These are phyloP conservation scores for Lithophane socia DNA, from an alignment of 2,888 invertebrate species.

Conservation along the genomic window DNA sequence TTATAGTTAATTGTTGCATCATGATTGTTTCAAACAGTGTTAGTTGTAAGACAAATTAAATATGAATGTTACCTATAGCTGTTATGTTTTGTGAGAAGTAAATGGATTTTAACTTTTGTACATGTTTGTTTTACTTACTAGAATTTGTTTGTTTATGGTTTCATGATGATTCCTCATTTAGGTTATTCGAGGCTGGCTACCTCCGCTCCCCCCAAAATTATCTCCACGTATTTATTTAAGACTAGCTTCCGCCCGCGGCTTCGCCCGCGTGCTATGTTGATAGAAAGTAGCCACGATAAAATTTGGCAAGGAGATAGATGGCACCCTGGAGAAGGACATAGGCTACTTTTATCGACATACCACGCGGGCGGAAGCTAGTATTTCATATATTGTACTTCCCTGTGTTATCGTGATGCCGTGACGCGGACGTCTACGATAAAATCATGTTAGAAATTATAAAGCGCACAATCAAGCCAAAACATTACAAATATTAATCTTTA, in stretches of 20 bases:
- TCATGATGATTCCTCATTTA: not conserved
- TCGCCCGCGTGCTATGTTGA: too few relatives aligned
- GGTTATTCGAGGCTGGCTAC: not conserved
- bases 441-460: not conserved
- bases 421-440: too few relatives aligned
- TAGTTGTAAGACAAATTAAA: constrained; percentile 18
- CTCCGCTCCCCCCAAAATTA: not conserved
- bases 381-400: not conserved
- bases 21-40: constrained; percentile 18
- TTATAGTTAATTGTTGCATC: constrained; percentile 22
- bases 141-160: not conserved
- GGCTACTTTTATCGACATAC: too few relatives aligned
- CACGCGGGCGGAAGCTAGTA: too few relatives aligned
- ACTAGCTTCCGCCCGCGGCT: too few relatives aligned
- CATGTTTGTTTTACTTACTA: constrained; percentile 30
- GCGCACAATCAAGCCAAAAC: not conserved
- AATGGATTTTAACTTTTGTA: constrained; percentile 58
- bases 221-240: not conserved
- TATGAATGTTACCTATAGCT: constrained; percentile 52
- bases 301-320: too few relatives aligned
- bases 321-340: too few relatives aligned
- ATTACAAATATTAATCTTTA: constrained; percentile 12
- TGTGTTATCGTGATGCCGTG: not conserved
- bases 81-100: constrained; percentile 60
- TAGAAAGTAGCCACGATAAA: too few relatives aligned